Percentiles rank a stretch among this genome's conserved stretches.
Conservation (phyloP, 92 coral and sea anemone genomes). For the Actinernus sp. region DNA sequence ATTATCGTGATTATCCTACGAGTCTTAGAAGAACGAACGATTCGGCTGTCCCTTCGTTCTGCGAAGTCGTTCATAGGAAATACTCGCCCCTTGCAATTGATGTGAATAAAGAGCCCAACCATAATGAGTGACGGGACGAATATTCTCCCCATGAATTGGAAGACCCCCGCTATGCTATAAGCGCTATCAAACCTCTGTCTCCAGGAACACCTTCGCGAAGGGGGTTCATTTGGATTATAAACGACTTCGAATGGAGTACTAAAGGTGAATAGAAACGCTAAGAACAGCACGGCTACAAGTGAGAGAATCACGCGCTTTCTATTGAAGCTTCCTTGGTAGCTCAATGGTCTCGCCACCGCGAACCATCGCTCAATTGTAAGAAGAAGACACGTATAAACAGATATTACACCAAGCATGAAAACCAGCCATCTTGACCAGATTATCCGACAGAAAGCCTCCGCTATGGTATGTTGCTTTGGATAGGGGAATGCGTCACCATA, state of each 20-base stretch:
- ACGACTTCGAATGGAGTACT: slow-evolving; percentile 24
- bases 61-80: slow-evolving; percentile 11
- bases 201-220: slow-evolving; percentile 19
- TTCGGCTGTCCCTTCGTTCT: slow-evolving; percentile 4
- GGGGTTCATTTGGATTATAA: slow-evolving; percentile 1
- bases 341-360: slow-evolving; percentile 43
- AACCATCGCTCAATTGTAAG: slow-evolving; percentile 57
- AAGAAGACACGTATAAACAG: slow-evolving; percentile 42
- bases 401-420: slow-evolving; percentile 20
- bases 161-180: slow-evolving; percentile 20
- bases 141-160: slow-evolving; percentile 47
- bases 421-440: slow-evolving; percentile 67
- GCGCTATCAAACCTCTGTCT: slow-evolving; percentile 5
- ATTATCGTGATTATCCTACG: slow-evolving; percentile 63
- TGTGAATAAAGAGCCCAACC: slow-evolving; percentile 52
- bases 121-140: slow-evolving; percentile 51
- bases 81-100: slow-evolving; percentile 13
- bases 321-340: slow-evolving; percentile 25
- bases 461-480: slow-evolving; percentile 4
- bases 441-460: slow-evolving; percentile 25
- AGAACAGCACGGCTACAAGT: slow-evolving; percentile 5
- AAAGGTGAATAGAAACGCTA: slow-evolving; percentile 24
- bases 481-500: slow-evolving; percentile 33
- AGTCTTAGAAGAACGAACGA: background rate
- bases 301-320: slow-evolving; percentile 25